A percentile compares a stretch with the other conserved stretches of the same genome.
These are phyloP conservation scores for Dendrolimus houi DNA, from an alignment of 2,888 invertebrate genomes.

Conservation along the genomic window DNA sequence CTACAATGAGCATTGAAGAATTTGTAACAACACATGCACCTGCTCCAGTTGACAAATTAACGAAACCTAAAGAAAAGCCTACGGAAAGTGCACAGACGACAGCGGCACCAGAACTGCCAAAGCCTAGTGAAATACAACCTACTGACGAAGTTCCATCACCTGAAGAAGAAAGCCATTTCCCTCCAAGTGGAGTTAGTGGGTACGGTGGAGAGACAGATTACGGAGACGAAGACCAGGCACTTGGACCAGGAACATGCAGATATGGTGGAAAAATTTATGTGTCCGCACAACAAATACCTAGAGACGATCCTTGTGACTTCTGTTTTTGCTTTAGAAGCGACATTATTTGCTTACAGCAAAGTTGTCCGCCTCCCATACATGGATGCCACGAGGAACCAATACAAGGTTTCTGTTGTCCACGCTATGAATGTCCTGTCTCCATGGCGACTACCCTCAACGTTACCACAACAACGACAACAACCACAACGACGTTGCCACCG, in stretches of 20 bases:
- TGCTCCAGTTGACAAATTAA: constrained; percentile 25
- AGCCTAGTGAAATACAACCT: constrained; percentile 44
- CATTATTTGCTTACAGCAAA: constrained; percentile 95
- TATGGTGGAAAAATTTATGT: constrained; percentile 95
- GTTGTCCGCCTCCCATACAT: constrained; percentile 95
- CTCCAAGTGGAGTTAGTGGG: constrained; percentile 51
- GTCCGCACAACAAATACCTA: constrained; percentile 95
- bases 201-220: constrained; percentile 80
- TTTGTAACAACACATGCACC: constrained; percentile 23
- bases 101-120: constrained; percentile 36
- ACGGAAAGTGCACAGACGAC: constrained; percentile 23
- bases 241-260: constrained; percentile 93
- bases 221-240: constrained; percentile 85
- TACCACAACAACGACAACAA: constrained; percentile 91
- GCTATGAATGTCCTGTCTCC: constrained; percentile 94
- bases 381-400: constrained; percentile 95
- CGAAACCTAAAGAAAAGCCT: constrained; percentile 36
- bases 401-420: constrained; percentile 94
- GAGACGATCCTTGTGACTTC: constrained; percentile 96
- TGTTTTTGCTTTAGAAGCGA: constrained; percentile 98
- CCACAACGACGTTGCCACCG: constrained; percentile 89
- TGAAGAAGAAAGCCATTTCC: constrained; percentile 47
- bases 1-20: constrained; percentile 14
- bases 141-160: constrained; percentile 48
- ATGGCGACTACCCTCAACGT: constrained; percentile 89